A percentile compares a stretch with the other conserved stretches of the same genome.
Evolutionary conservation across 2,797 vertebrate genomes (phyloP).

Genomic region (Cheirogaleus major): DNA sequence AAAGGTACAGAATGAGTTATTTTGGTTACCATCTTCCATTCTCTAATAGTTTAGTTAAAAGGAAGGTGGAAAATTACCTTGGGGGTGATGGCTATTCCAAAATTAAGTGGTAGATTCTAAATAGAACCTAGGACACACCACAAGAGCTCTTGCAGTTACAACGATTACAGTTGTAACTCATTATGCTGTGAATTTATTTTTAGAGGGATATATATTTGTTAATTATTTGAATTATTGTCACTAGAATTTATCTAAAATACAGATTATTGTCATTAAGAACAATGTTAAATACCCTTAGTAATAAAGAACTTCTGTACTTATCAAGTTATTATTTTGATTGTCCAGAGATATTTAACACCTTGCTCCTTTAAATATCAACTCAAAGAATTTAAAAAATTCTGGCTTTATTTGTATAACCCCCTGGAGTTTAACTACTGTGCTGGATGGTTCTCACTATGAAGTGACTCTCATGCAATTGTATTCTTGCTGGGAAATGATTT

Average conservation of each 20-base stretch:
- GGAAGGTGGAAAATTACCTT: not conserved
- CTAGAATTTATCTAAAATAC: constrained; percentile 16
- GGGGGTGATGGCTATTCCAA: not conserved
- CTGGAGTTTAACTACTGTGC: constrained; percentile 46
- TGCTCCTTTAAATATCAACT: constrained; percentile 59
- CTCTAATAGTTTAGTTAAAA: not conserved
- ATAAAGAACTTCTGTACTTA: constrained; percentile 13
- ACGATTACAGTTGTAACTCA: not conserved
- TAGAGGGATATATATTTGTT: not conserved
- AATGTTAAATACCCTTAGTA: constrained; percentile 8
- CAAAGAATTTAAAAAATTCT: constrained; percentile 48
- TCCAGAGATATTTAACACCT: constrained; percentile 7
- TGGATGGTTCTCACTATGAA: constrained; percentile 51
- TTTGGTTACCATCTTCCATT: not conserved
- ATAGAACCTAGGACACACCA: not conserved
- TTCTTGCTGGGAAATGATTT: constrained; percentile 74
- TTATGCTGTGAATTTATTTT: constrained; percentile 27
- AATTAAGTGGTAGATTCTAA: not conserved
- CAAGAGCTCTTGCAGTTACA: not conserved
- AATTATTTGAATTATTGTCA: constrained; percentile 32
- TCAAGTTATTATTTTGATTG: constrained; percentile 29
- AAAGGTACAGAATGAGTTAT: not conserved
- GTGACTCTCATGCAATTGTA: constrained; percentile 52
- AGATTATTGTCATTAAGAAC: not conserved
- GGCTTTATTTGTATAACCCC: constrained; percentile 56